Evolutionary conservation across 64 coral and sea anemone species (phyloP).

Genomic region (Montipora efflorescens): DNA sequence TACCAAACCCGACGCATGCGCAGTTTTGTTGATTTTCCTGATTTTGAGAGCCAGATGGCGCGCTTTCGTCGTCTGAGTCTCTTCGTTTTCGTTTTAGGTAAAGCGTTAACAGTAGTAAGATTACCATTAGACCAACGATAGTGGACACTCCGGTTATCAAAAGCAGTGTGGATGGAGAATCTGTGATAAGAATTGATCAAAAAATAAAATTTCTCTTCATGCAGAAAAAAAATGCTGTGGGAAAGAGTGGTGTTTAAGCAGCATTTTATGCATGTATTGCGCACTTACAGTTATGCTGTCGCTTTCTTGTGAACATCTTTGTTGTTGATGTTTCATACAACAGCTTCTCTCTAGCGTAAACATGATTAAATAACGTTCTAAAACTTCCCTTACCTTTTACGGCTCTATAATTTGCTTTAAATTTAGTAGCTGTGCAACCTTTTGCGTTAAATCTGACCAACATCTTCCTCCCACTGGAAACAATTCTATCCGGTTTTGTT

Average conservation of each 20-base stretch:
- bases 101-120: constrained; percentile 36
- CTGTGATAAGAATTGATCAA: neutral
- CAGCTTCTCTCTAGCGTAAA: too few relatives aligned
- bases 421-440: constrained; percentile 40
- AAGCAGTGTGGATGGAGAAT: constrained; percentile 18
- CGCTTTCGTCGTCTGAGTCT: constrained; percentile 25
- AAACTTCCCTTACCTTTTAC: constrained; percentile 25
- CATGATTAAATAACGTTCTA: too few relatives aligned
- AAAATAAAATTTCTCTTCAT: too few relatives aligned
- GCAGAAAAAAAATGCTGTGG: too few relatives aligned
- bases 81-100: constrained; percentile 44
- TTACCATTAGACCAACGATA: constrained; percentile 32
- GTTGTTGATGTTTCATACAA: neutral
- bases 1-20: neutral
- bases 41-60: neutral
- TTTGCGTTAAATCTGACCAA: constrained; percentile 39
- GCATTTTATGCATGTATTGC: neutral
- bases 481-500: constrained; percentile 20
- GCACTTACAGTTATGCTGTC: neutral
- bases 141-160: constrained; percentile 21
- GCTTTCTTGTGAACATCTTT: neutral
- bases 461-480: constrained; percentile 48
- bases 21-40: constrained; percentile 34
- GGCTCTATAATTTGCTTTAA: constrained; percentile 44
- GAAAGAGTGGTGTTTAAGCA: too few relatives aligned